Base-by-base conservation (phyloP, 1,140 invertebrate genomes). In the Probaryconus sp. region DNA sequence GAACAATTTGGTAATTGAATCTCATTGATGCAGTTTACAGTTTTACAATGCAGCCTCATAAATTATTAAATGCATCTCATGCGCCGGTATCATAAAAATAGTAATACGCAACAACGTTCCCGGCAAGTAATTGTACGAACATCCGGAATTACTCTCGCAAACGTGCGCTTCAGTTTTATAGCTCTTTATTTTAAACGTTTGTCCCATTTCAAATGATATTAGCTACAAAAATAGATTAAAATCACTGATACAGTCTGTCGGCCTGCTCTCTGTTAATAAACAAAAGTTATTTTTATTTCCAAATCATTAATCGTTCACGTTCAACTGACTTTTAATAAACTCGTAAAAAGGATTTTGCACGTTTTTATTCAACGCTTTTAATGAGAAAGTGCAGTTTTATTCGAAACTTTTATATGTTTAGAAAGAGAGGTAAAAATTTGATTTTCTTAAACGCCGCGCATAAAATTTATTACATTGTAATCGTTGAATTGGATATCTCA, bases 161-260 rank as follows among this genome's bases (percentile, higher is more conserved):
- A 30, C 16, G 45, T 31, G 42, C n/a, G n/a, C 40, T 31, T 37
- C 55, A n/a, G 24, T 14, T 61, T 61, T 47, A 61, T 45, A 37
- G 42, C 67, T 50, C 13, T 48, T 63, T 47, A 63, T 70, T 70
- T 63, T 33, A n/a, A 55, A 47, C 40, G 40, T 40, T 35, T 37
- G 58, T 58, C 43, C 58, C 31, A 71, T 71, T 71, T 71, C 30
- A 58, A 71, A 71, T 63, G 42, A 58, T 51, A 58, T 64, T 50
- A 21, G 10, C 28, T 35, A 31, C 60, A 31, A 51, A 58, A 71
- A 63, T 71, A 71, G 67, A 71, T 30, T 56, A 55, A 50, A 63
- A 71, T 63, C 17, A 26, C 20, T 61, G 55, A 61, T 61, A 61
- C 13, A 13, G 30, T 48, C 48, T 37, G 24, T 33, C 33, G 47